These are phyloP conservation scores for Drosophila neocordata DNA, from an alignment of 1,140 invertebrate genomes.

Conservation along the genomic window DNA sequence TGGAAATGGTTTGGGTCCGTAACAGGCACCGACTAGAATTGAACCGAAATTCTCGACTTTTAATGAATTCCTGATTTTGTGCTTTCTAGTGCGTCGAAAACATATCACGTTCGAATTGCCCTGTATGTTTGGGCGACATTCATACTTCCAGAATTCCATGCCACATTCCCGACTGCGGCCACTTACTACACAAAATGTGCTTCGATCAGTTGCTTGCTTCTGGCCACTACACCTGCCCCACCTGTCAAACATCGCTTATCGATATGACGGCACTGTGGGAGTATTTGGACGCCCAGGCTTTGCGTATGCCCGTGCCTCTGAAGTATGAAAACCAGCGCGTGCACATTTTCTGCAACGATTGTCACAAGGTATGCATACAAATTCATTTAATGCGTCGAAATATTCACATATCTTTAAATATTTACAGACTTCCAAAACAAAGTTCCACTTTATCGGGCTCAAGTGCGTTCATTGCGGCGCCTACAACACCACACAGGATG, in stretches of 20 bases:
- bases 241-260: conserved; percentile 92
- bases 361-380: conserved; percentile 88
- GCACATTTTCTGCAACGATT: conserved; percentile 93
- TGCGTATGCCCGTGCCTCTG: conserved; percentile 90
- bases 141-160: conserved; percentile 93
- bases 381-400: not conserved
- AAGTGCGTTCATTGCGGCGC: conserved; percentile 93
- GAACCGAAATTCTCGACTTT: not conserved
- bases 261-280: conserved; percentile 93
- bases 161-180: conserved; percentile 93
- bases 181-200: conserved; percentile 91
- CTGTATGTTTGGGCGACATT: conserved; percentile 94
- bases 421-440: conserved; percentile 89
- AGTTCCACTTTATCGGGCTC: conserved; percentile 92
- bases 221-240: conserved; percentile 93
- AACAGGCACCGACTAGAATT: conserved; percentile 23
- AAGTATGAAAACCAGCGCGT: conserved; percentile 91
- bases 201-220: conserved; percentile 89
- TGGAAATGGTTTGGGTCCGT: conserved; percentile 18
- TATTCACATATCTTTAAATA: conserved; percentile 36
- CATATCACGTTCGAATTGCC: conserved; percentile 92
- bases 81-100: conserved; percentile 91
- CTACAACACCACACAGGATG: conserved; percentile 91
- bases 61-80: not conserved
- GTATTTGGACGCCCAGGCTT: conserved; percentile 91